Percentiles rank a stretch among this genome's conserved stretches.
Evolutionary conservation across 1,140 invertebrate genomes (phyloP).

Genomic region (Ectropis grisescens): DNA sequence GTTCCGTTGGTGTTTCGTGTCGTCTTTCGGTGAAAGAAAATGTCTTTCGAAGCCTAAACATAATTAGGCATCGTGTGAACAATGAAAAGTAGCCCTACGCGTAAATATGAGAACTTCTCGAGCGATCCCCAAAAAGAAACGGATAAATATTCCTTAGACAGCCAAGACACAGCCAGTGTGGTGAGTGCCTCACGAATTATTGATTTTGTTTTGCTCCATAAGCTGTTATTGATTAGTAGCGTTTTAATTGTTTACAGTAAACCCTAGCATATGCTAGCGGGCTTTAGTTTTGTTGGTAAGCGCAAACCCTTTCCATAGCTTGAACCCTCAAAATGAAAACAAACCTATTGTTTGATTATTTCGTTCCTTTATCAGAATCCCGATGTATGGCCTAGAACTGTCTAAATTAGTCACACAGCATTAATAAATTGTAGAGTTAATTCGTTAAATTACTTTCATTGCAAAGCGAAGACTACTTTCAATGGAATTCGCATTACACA

Average conservation of each 20-base stretch:
- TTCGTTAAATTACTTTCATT: too few species aligned
- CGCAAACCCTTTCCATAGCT: too few species aligned
- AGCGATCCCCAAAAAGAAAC: slow-evolving; percentile 57
- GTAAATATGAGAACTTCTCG: slow-evolving; percentile 66
- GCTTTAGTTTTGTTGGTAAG: too few species aligned
- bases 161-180: slow-evolving; percentile 67
- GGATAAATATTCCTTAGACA: slow-evolving; percentile 64
- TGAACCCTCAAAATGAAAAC: too few species aligned
- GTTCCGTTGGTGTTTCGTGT: slow-evolving; percentile 31
- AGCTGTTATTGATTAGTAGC: slow-evolving; percentile 49
- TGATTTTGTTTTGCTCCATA: slow-evolving; percentile 64
- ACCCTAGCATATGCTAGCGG: too few species aligned
- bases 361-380: neutral
- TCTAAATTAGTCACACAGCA: slow-evolving; percentile 4
- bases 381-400: slow-evolving; percentile 13
- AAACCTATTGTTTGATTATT: neutral
- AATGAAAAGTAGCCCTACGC: slow-evolving; percentile 66
- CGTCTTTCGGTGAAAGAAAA: slow-evolving; percentile 41
- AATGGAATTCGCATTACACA: too few species aligned
- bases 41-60: slow-evolving; percentile 49
- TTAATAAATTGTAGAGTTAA: too few species aligned
- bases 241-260: slow-evolving; percentile 10
- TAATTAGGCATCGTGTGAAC: slow-evolving; percentile 38
- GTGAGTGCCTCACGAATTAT: slow-evolving; percentile 61
- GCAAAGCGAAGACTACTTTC: too few species aligned